Conservation (phyloP, 1,140 invertebrate species). For the Hestina assimilis region DNA sequence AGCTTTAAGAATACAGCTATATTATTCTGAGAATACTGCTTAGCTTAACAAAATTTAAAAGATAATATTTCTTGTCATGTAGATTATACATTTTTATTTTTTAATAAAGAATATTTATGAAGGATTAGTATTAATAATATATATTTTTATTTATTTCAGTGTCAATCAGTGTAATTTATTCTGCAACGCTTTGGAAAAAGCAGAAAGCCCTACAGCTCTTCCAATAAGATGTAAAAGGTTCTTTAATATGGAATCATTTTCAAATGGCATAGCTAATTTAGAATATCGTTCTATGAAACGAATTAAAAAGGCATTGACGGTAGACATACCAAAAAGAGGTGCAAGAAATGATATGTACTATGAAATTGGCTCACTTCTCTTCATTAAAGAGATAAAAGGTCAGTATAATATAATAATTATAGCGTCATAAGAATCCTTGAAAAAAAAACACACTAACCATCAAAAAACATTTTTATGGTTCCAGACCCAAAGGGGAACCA, state of each 20-base stretch:
- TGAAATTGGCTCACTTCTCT: constrained; percentile 62
- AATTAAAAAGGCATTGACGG: constrained; percentile 50
- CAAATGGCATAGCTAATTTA: constrained; percentile 53
- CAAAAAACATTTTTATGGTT: too few species aligned
- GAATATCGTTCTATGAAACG: constrained; percentile 62
- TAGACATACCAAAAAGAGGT: constrained; percentile 58
- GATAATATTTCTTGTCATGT: too few species aligned
- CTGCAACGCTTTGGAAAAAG: constrained; percentile 82
- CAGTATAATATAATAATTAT: not conserved
- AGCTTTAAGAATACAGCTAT: too few species aligned
- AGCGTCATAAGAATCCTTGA: not conserved
- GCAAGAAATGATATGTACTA: constrained; percentile 60
- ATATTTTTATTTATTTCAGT: constrained; percentile 45
- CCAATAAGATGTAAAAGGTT: constrained; percentile 83
- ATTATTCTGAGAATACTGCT: too few species aligned
- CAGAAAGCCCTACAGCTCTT: constrained; percentile 63
- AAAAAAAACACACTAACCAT: too few species aligned
- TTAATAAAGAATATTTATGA: too few species aligned
- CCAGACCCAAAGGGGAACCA: too few species aligned
- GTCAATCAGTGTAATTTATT: constrained; percentile 66
- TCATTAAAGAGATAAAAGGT: constrained; percentile 73
- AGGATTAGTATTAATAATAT: too few species aligned
- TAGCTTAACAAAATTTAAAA: too few species aligned
- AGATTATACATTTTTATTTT: too few species aligned
- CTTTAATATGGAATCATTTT: constrained; percentile 71